A percentile compares a stretch with the other conserved stretches of the same genome.
phyloP scores from a whole-genome alignment of 23 tunicate species.

The Trididemnum clinides region DNA sequence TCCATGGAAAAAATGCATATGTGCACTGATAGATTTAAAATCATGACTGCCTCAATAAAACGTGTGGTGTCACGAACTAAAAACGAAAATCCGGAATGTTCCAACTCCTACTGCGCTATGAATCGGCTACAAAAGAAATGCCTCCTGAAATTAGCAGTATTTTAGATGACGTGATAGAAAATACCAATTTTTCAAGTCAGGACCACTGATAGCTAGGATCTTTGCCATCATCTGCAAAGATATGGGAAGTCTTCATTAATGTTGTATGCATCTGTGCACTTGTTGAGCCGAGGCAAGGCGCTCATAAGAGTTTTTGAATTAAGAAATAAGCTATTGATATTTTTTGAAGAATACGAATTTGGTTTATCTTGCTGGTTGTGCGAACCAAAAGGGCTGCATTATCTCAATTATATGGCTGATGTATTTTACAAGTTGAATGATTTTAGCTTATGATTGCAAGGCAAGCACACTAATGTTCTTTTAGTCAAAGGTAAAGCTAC shows the following conservation, averaged over 20 bases:
- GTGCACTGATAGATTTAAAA: too few species aligned
- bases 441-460: neutral
- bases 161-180: neutral
- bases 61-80: too few species aligned
- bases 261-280: neutral
- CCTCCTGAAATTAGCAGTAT: neutral
- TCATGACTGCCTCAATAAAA: too few species aligned
- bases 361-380: neutral
- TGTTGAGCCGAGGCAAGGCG: neutral
- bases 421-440: conserved; percentile 2
- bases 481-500: neutral
- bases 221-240: neutral
- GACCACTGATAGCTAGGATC: neutral
- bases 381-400: neutral
- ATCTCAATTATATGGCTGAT: neutral
- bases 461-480: neutral
- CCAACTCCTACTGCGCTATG: neutral
- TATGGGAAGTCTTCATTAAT: neutral
- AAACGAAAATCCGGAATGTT: neutral
- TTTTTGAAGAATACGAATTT: conserved; percentile 1
- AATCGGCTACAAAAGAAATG: neutral
- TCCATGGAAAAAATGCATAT: too few species aligned
- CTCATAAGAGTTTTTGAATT: neutral
- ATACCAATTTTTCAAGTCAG: neutral
- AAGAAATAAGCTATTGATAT: neutral